These are phyloP conservation scores for Aurelia sp. DNA, from an alignment of 30 jellyfish, hydroid and myxozoan species.

Conservation along the genomic window DNA sequence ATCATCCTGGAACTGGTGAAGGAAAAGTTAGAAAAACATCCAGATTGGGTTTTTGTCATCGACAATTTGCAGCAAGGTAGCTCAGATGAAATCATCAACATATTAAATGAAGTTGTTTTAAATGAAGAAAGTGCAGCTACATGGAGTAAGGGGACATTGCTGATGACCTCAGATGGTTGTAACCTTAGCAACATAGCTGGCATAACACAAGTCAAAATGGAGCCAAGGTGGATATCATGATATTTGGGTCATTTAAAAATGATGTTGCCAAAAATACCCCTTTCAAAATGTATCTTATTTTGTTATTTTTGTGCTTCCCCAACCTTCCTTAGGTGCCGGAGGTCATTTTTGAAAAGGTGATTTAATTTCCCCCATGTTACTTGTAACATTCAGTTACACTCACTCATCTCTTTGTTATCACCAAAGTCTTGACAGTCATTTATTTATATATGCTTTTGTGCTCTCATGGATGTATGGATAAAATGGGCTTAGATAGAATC, in stretches of 20 bases:
- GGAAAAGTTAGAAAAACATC: constrained; percentile 84
- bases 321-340: no score
- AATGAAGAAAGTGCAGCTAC: constrained; percentile 27
- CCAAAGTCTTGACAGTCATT: no score
- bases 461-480: no score
- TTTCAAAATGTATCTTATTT: no score
- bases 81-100: constrained; percentile 57
- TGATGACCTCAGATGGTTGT: constrained; percentile 29
- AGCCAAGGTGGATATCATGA: constrained; percentile 38
- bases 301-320: no score
- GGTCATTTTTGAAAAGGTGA: no score
- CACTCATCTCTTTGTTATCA: no score
- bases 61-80: constrained; percentile 86
- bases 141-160: constrained; percentile 55
- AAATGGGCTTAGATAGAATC: no score
- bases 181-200: constrained; percentile 6
- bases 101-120: constrained; percentile 51
- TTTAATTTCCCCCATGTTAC: no score
- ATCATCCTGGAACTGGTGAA: constrained; percentile 71
- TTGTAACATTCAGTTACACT: no score
- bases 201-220: constrained; percentile 17
- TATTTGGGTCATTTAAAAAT: not conserved
- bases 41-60: constrained; percentile 92
- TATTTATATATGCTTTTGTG: no score
- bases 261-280: no score